Conservation (phyloP, 2,888 invertebrate genomes). For the Epicampocera succincta region DNA sequence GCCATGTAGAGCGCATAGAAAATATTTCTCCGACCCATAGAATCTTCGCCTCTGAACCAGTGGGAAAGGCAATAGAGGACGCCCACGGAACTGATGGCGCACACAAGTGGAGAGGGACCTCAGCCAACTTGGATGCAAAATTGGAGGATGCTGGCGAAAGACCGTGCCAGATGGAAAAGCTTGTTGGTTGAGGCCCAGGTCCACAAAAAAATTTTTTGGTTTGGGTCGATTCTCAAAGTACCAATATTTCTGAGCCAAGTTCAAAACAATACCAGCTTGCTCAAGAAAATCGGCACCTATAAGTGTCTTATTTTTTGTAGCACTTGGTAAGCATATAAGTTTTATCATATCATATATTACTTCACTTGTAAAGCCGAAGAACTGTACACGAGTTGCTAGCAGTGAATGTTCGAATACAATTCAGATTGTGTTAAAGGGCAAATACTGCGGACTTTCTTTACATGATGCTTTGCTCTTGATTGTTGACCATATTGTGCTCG, state of each 20-base stretch:
- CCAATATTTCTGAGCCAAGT: constrained; percentile 41
- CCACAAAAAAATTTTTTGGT: constrained; percentile 5
- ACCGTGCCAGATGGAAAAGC: too few relatives aligned
- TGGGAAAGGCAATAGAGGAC: too few relatives aligned
- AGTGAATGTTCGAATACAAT: constrained; percentile 44
- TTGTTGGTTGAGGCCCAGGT: too few relatives aligned
- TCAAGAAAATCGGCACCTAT: constrained; percentile 44
- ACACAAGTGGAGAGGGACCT: too few relatives aligned
- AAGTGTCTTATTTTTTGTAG: constrained; percentile 21
- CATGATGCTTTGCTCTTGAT: not conserved
- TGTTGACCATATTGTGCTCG: not conserved
- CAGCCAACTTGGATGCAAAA: too few relatives aligned
- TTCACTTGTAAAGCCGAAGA: constrained; percentile 42
- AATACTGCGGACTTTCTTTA: not conserved
- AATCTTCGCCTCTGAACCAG: too few relatives aligned
- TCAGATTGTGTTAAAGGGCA: not conserved
- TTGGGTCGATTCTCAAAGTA: constrained; percentile 19
- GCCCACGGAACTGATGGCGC: too few relatives aligned
- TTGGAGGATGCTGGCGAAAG: too few relatives aligned
- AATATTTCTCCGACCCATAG: too few relatives aligned
- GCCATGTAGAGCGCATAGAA: too few relatives aligned
- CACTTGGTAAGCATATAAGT: constrained; percentile 27
- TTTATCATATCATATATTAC: constrained; percentile 37
- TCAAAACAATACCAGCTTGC: constrained; percentile 35
- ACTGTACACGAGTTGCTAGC: too few relatives aligned